Conservation (phyloP, 2,797 vertebrate genomes). For the Myiotriccus ornatus region DNA sequence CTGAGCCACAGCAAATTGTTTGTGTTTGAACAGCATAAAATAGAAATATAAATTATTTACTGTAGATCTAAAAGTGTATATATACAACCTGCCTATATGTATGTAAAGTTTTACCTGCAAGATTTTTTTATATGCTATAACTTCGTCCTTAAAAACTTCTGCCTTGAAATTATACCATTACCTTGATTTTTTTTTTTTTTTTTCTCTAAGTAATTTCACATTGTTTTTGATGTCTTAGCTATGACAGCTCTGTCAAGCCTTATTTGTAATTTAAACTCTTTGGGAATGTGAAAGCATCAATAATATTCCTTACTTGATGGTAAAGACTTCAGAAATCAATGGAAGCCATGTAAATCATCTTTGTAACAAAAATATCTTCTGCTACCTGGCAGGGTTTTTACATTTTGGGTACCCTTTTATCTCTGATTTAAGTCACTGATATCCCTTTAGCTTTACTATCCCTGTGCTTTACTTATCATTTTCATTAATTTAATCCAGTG, state of each 20-base stretch:
- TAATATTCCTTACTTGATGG: neutral
- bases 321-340: neutral
- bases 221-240: neutral
- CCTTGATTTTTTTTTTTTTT: neutral
- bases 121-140: neutral
- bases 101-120: neutral
- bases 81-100: neutral
- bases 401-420: neutral
- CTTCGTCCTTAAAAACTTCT: neutral
- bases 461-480: neutral
- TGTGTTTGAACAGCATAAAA: neutral
- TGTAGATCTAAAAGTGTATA: neutral
- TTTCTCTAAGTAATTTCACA: rapidly evolving
- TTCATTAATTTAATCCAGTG: neutral
- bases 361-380: neutral
- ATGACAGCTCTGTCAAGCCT: neutral
- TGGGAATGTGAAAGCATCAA: neutral
- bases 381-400: neutral
- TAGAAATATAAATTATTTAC: neutral
- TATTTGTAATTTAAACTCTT: neutral
- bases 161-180: neutral
- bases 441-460: neutral
- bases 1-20: neutral
- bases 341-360: neutral
- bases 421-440: neutral